Base-by-base conservation (phyloP, 2,113 vertebrate species). In the Scatophagus argus region DNA sequence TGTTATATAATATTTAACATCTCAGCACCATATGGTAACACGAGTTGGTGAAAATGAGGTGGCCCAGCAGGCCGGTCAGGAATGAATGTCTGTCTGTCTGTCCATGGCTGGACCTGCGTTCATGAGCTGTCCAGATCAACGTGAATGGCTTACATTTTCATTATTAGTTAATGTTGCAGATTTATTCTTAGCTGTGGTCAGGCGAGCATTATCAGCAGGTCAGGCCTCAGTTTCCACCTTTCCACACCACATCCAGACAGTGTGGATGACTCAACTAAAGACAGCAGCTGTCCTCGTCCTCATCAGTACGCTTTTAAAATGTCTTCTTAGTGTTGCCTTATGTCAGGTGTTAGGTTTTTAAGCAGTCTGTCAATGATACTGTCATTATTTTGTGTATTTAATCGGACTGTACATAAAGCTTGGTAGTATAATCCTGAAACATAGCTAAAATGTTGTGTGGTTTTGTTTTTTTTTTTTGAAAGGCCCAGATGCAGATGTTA, bases 241-340 rank as follows among this genome's bases (percentile, higher is more conserved):
- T 25, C 38, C 55, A 74, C 70, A 47, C 46, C 52, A 71, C 72
- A 78, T 32, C 38, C 25, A 1, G 2, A 41, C 66, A 49, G 19
- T 41, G 62, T 63, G 72, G 66, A 88, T 90, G 91, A 92, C 89
- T 91, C 78, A 55, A 88, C 88, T 65, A 84, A 87, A 90, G 72
- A 54, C 66, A 83, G 68, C 36, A 74, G 59, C 77, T 77, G 52
- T 51, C 62, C 17, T 58, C 43, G 54, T 27, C 68, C 21, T 36
- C 9, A n/a, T 54, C 62, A 25, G 41, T 27, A 21, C 9, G 3
- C 13, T 16, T 3, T 3, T 13, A 23, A 0, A 44, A 25, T 52
- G 32, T 62, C 82, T 64, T 60, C 27, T 66, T 8, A 8, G n/a
- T 66, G 32, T 14, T 34, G 39, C 34, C 14, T 44, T 6, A 4